These are phyloP conservation scores for Cheilosia scutellata DNA, from an alignment of 2,888 invertebrate species.

Conservation along the genomic window DNA sequence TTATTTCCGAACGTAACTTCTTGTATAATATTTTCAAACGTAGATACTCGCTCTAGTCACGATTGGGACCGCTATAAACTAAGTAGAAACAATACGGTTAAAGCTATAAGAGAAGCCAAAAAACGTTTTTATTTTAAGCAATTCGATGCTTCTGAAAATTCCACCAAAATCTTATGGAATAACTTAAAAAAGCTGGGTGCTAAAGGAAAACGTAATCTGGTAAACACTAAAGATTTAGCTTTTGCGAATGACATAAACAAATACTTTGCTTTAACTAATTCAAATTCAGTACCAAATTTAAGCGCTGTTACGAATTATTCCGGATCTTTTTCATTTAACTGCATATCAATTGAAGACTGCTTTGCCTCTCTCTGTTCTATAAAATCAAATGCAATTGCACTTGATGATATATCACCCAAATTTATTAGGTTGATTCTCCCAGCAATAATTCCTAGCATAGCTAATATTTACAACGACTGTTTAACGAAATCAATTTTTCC, in stretches of 20 bases:
- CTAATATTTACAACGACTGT: not conserved
- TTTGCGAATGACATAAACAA: not conserved
- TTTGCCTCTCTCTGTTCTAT: not conserved
- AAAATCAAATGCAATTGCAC: not conserved
- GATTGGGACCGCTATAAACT: no score
- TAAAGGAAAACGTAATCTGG: no score
- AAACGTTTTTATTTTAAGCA: no score
- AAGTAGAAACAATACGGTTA: no score
- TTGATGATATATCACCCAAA: not conserved
- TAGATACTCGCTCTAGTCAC: no score
- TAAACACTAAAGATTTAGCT: not conserved
- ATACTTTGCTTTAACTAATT: not conserved
- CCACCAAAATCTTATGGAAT: not conserved
- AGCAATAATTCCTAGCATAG: not conserved
- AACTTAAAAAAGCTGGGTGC: not conserved
- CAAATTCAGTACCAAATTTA: not conserved
- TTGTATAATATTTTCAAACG: no score
- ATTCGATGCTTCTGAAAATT: not conserved
- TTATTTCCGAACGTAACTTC: no score
- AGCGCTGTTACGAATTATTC: not conserved
- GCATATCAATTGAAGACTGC: not conserved
- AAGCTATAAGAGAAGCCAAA: no score
- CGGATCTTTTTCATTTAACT: not conserved
- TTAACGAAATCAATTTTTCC: not conserved
- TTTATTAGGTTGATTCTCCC: not conserved